These are phyloP conservation scores for Dicycla oo DNA, from an alignment of 2,888 invertebrate species.

Conservation along the genomic window DNA sequence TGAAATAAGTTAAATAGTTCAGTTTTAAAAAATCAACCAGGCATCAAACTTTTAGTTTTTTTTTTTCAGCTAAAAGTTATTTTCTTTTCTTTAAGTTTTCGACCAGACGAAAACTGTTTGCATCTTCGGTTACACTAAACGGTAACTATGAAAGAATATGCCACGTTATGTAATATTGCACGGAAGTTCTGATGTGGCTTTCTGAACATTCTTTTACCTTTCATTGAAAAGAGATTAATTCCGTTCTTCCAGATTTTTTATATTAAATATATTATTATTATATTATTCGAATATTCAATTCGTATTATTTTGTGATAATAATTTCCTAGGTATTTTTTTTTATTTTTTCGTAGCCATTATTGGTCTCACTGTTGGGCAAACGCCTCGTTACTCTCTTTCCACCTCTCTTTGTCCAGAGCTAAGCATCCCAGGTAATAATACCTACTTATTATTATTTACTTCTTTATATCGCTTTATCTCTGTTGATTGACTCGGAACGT, in stretches of 20 bases:
- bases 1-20: background rate
- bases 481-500: slow-evolving; percentile 7
- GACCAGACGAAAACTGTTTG: background rate
- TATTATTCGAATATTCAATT: no score
- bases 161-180: background rate
- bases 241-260: background rate
- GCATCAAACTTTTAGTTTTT: background rate
- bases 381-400: no score
- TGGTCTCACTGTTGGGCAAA: no score
- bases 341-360: no score
- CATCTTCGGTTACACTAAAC: background rate
- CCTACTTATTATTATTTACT: background rate
- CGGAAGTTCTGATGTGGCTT: background rate
- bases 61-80: background rate
- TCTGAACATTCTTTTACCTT: background rate
- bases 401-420: no score
- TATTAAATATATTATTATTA: no score
- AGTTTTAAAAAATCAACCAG: background rate
- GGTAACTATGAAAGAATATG: background rate
- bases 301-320: background rate
- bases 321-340: background rate
- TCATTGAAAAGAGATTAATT: background rate
- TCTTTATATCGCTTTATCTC: slow-evolving; percentile 32
- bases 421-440: no score
- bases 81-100: background rate